These are phyloP conservation scores for Chelon auratus DNA, from an alignment of 2,797 vertebrate genomes.

Conservation along the genomic window DNA sequence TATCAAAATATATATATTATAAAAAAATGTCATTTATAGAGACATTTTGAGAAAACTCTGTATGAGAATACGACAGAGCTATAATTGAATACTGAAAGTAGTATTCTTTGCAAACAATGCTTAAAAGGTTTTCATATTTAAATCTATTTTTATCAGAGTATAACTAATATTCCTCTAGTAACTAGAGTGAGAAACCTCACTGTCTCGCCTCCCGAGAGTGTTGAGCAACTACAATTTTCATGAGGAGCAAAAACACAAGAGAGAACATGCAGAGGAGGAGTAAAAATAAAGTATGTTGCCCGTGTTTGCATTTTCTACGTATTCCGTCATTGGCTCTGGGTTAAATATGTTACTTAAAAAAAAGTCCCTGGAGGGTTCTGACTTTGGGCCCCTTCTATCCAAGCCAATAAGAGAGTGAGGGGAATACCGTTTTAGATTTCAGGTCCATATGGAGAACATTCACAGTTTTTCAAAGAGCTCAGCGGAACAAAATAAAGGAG, in stretches of 20 bases:
- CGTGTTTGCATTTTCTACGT: conserved; percentile 38
- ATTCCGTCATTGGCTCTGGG: conserved; percentile 23
- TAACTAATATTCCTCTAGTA: neutral
- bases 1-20: too few species aligned
- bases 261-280: conserved; percentile 21
- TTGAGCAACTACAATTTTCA: conserved; percentile 61
- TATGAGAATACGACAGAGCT: neutral
- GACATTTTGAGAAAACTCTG: too few species aligned
- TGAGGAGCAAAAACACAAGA: conserved; percentile 12
- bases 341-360: conserved; percentile 31
- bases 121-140: neutral
- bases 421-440: conserved; percentile 48
- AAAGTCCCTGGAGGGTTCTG: conserved; percentile 30
- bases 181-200: conserved; percentile 1
- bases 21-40: too few species aligned
- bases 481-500: conserved; percentile 17
- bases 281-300: conserved; percentile 31
- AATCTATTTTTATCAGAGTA: neutral
- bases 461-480: conserved; percentile 28
- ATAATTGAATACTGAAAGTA: neutral
- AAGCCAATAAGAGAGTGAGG: conserved; percentile 26
- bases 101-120: neutral
- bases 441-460: conserved; percentile 61
- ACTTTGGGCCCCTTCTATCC: conserved; percentile 13
- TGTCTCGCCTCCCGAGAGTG: conserved; percentile 17